phyloP scores from a whole-genome alignment of 2,797 vertebrate genomes.

The Cyclura pinguis region DNA sequence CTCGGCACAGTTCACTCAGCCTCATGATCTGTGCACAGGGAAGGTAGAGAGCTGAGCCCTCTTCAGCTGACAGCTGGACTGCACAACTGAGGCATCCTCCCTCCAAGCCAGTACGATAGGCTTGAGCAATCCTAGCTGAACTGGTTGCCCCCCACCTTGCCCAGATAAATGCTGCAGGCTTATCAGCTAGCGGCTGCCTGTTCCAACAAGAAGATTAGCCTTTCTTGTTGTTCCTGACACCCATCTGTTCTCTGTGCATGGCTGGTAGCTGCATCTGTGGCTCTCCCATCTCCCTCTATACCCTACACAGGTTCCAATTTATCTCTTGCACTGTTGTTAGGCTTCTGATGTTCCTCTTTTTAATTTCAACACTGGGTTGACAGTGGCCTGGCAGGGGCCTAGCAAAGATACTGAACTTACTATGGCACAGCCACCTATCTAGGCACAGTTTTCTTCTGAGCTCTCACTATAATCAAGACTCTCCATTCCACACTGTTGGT shows the following conservation, averaged over 20 bases:
- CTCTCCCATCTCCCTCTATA: neutral
- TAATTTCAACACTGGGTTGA: neutral
- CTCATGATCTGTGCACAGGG: neutral
- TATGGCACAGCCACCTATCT: neutral
- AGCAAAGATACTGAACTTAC: neutral
- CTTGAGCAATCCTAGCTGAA: slow-evolving; percentile 41
- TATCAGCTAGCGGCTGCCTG: slow-evolving; percentile 32
- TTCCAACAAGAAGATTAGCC: slow-evolving; percentile 33
- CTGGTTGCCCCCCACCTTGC: slow-evolving; percentile 8
- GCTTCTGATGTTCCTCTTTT: neutral
- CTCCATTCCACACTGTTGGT: neutral
- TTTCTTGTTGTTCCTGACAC: neutral
- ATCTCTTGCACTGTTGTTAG: neutral
- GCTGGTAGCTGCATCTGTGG: neutral
- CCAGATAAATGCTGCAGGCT: slow-evolving; percentile 27
- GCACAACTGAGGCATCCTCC: neutral
- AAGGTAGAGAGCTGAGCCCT: neutral
- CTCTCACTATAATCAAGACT: neutral
- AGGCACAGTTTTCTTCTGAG: neutral
- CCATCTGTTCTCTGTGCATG: neutral
- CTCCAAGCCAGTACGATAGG: neutral
- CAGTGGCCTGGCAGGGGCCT: neutral
- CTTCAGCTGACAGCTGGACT: neutral
- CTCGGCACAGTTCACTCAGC: neutral
- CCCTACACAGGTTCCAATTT: neutral